phyloP scores from a whole-genome alignment of 2,888 invertebrate genomes.

The Desoria tigrina region DNA sequence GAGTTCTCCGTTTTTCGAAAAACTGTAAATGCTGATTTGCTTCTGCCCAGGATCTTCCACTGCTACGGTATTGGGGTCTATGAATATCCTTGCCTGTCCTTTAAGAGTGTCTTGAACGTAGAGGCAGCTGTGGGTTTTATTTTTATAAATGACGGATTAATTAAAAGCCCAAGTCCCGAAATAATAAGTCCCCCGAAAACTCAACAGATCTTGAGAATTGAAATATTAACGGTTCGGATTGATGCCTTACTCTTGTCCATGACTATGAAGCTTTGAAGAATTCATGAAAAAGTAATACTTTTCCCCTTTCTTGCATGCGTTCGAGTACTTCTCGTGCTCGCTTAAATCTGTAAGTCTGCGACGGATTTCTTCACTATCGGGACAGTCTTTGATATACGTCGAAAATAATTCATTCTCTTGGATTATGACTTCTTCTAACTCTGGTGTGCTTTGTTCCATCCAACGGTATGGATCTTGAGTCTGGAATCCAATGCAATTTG shows the following conservation, averaged over 20 bases:
- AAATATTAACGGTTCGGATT: too few species aligned
- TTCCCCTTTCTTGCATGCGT: neutral
- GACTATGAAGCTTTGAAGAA: neutral
- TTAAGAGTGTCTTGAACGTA: constrained; percentile 81
- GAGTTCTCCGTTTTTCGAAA: constrained; percentile 87
- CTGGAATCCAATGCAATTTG: constrained; percentile 64
- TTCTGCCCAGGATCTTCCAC: constrained; percentile 64
- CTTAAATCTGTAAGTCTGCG: constrained; percentile 62
- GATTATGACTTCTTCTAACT: constrained; percentile 86
- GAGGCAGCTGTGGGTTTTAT: constrained; percentile 68
- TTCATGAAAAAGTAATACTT: neutral
- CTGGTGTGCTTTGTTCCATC: constrained; percentile 89
- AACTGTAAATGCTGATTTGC: constrained; percentile 72
- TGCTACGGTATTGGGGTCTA: constrained; percentile 77
- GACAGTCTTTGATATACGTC: constrained; percentile 78
- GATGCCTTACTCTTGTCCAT: neutral
- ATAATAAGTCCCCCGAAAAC: too few species aligned
- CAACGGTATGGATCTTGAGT: constrained; percentile 88
- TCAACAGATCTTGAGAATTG: neutral
- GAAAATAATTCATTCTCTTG: constrained; percentile 84
- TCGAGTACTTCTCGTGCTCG: neutral
- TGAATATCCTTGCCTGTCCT: constrained; percentile 76
- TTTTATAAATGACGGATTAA: too few species aligned
- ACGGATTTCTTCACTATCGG: constrained; percentile 71
- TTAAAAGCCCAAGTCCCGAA: too few species aligned